phyloP scores from a whole-genome alignment of 1,140 invertebrate genomes.

The Drosophila grimshawi region DNA sequence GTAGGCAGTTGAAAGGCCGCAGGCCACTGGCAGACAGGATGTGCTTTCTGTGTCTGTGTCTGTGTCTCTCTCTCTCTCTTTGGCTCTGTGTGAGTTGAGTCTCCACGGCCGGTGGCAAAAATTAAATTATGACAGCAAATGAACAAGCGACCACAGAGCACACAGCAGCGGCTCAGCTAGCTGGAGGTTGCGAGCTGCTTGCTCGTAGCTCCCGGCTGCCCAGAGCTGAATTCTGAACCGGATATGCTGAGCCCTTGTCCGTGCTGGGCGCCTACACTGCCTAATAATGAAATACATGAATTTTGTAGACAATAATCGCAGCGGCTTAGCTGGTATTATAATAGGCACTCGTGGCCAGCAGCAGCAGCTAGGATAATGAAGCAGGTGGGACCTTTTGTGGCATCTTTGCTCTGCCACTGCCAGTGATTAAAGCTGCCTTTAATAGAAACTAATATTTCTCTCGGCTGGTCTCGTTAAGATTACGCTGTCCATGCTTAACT shows the following conservation, averaged over 20 bases:
- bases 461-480: neutral
- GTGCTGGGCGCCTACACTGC: slow-evolving; percentile 20
- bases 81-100: slow-evolving; percentile 18
- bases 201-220: no score
- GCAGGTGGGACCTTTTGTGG: slow-evolving; percentile 39
- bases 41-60: slow-evolving; percentile 26
- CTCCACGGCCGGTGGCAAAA: slow-evolving; percentile 66
- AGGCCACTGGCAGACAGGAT: slow-evolving; percentile 45
- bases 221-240: slow-evolving; percentile 35
- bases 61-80: slow-evolving; percentile 3
- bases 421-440: slow-evolving; percentile 24
- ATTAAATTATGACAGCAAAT: slow-evolving; percentile 82
- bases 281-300: slow-evolving; percentile 83
- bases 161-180: neutral
- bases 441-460: neutral
- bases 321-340: slow-evolving; percentile 72
- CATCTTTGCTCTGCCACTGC: neutral
- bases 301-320: slow-evolving; percentile 80
- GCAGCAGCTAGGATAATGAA: slow-evolving; percentile 30
- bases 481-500: no score
- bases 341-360: slow-evolving; percentile 47
- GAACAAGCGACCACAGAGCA: slow-evolving; percentile 55
- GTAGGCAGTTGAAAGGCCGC: slow-evolving; percentile 4
- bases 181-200: neutral
- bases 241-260: slow-evolving; percentile 55